A percentile compares a stretch with the other conserved stretches of the same genome.
phyloP scores from a whole-genome alignment of 2,113 vertebrate species.

The Diphyllodes magnificus region DNA sequence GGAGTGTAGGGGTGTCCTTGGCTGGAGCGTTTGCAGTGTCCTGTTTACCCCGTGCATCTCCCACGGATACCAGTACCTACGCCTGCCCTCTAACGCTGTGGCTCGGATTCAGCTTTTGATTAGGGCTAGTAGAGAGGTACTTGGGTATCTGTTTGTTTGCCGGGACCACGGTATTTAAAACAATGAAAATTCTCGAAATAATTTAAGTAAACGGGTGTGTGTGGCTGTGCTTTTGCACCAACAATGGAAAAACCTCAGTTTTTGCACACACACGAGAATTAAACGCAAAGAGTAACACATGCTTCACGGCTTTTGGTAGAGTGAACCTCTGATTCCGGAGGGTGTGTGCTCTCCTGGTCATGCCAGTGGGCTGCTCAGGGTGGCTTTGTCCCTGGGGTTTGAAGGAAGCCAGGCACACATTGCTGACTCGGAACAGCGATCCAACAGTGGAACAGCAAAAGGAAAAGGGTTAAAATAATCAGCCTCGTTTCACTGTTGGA shows the following conservation, averaged over 20 bases:
- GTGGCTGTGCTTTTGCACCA: not conserved
- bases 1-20: not conserved
- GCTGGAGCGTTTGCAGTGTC: not conserved
- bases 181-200: not conserved
- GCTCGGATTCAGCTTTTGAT: not conserved
- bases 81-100: fast-evolving
- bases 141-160: not conserved
- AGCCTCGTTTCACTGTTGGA: fast-evolving
- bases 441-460: not conserved
- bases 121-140: not conserved
- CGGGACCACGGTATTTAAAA: not conserved
- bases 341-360: fast-evolving
- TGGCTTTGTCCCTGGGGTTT: not conserved
- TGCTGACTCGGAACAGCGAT: not conserved
- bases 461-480: not conserved
- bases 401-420: fast-evolving
- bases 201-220: not conserved
- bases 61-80: fast-evolving
- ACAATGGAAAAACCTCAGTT: not conserved
- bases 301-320: fast-evolving
- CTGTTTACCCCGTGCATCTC: not conserved
- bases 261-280: fast-evolving
- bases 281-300: not conserved
- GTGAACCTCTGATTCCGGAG: not conserved
- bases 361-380: not conserved